Base-by-base conservation (phyloP, 2,797 vertebrate genomes). In the Gymnopithys bicolor region DNA sequence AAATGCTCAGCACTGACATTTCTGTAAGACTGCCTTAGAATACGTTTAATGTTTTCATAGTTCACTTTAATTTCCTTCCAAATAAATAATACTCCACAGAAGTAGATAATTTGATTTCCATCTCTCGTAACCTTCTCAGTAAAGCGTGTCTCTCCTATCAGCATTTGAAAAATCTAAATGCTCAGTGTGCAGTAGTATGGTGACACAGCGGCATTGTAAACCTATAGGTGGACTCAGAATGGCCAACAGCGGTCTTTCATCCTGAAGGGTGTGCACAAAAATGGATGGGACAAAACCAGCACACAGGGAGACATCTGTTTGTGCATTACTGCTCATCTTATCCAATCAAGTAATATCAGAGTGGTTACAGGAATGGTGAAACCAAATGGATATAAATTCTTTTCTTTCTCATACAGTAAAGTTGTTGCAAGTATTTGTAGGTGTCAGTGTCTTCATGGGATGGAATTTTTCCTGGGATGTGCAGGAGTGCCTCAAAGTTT, bases 181-280 rank as follows among this genome's bases (percentile, higher is more conserved):
- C 7, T 63, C 37, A 21, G 2, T 49, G 23, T 80, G 78, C 3
- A 21, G 45, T 18, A 41, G 32, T 24, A 37, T 55, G 32, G 13
- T 55, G 28, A 22, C 67, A 13, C 0, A 1, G 2, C 37, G 43
- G 60, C 22, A 5, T 82, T 0, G 0, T 18, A 41, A 45, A 45
- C 35, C 5, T 33, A 0, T 8, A 30, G 13, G 23, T 58, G 39
- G 21, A 27, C 25, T 5, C 23, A 74, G 22, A 59, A 49, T 13
- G 11, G 32, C 12, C 32, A 49, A 5, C 32, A 4, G 6, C 2
- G 10, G 5, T 62, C 60, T 69, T 74, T 49, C 4, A 22, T 71
- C 33, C 41, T 56, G 68, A 19, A 28, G 19, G 1, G 1, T 85
- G 35, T 85, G 41, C 17, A 21, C 39, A 24, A 63, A 76, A 90